A percentile compares a stretch with the other conserved stretches of the same genome.
Conservation (phyloP, 2,113 vertebrate species). For the Oryzias celebensis region DNA sequence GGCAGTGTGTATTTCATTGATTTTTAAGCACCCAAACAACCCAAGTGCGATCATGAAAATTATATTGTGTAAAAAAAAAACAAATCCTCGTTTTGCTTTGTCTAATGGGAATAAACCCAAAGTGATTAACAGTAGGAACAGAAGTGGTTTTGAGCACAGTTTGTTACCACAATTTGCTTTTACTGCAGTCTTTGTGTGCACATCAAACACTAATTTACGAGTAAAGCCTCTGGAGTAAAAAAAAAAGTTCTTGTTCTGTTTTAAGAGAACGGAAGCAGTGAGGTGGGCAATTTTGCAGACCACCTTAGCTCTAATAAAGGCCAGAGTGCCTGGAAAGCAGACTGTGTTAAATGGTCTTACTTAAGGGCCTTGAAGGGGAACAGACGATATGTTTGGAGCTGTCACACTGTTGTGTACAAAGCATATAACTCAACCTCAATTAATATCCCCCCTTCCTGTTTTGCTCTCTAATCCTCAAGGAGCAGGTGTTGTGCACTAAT, state of each 20-base stretch:
- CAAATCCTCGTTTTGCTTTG: conserved; percentile 6
- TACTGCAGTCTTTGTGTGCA: conserved; percentile 56
- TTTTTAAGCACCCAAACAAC: conserved; percentile 27
- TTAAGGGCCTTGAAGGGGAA: conserved; percentile 9
- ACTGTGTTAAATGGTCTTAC: conserved; percentile 13
- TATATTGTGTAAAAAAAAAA: conserved; percentile 16
- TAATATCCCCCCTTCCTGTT: conserved; percentile 23
- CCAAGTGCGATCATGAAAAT: conserved; percentile 26
- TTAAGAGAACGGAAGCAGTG: conserved; percentile 14
- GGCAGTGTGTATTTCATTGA: conserved; percentile 11
- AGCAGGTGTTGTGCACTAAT: conserved; percentile 73
- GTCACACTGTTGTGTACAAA: conserved; percentile 1
- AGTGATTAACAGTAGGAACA: conserved; percentile 34
- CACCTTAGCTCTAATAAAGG: conserved; percentile 28
- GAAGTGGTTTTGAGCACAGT: conserved; percentile 39
- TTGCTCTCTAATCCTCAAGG: conserved; percentile 64
- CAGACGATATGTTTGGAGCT: background rate
- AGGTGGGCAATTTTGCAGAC: background rate
- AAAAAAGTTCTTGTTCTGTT: conserved; percentile 21
- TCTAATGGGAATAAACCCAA: conserved; percentile 38
- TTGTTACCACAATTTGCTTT: conserved; percentile 44
- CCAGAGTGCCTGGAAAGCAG: conserved; percentile 2
- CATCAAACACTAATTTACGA: conserved; percentile 47
- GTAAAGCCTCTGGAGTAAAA: conserved; percentile 18
- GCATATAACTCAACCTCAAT: conserved; percentile 15